These are phyloP conservation scores for Lamprotornis superbus DNA, from an alignment of 2,113 vertebrate genomes.

Conservation along the genomic window DNA sequence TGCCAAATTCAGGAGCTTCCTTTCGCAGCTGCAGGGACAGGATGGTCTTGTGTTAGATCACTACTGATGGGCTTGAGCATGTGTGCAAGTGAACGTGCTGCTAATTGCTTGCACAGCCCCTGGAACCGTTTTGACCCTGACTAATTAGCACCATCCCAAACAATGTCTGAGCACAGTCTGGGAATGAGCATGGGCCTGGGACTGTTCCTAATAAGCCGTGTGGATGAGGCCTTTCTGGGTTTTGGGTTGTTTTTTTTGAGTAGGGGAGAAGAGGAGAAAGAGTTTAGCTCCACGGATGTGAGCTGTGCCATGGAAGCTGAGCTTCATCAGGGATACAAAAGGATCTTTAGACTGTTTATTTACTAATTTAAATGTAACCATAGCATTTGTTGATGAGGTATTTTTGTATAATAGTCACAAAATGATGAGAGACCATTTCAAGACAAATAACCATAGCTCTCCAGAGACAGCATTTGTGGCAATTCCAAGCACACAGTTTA, in stretches of 20 bases:
- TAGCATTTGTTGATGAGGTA: constrained; percentile 31
- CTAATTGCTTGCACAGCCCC: constrained; percentile 41
- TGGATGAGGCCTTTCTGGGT: constrained; percentile 22
- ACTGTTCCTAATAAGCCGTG: constrained; percentile 30
- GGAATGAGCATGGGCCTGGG: not conserved
- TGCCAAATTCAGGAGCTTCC: not conserved
- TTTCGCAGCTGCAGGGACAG: not conserved
- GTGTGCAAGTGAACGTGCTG: not conserved
- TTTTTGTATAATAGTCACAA: constrained; percentile 19
- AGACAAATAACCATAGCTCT: constrained; percentile 21
- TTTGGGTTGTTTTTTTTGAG: not conserved
- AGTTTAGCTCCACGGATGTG: not conserved
- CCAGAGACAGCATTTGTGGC: constrained; percentile 36
- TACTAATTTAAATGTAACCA: constrained; percentile 36
- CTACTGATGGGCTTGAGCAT: not conserved
- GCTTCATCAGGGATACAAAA: not conserved
- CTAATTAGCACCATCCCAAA: constrained; percentile 47
- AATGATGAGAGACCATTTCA: not conserved
- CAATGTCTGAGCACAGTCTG: constrained; percentile 35
- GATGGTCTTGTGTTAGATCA: not conserved
- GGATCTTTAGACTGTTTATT: constrained; percentile 12
- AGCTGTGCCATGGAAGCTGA: not conserved
- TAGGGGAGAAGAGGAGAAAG: not conserved
- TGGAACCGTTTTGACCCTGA: not conserved
- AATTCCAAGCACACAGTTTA: constrained; percentile 45